Conservation (phyloP, 2,888 invertebrate species). For the Asteroscopus sphinx region DNA sequence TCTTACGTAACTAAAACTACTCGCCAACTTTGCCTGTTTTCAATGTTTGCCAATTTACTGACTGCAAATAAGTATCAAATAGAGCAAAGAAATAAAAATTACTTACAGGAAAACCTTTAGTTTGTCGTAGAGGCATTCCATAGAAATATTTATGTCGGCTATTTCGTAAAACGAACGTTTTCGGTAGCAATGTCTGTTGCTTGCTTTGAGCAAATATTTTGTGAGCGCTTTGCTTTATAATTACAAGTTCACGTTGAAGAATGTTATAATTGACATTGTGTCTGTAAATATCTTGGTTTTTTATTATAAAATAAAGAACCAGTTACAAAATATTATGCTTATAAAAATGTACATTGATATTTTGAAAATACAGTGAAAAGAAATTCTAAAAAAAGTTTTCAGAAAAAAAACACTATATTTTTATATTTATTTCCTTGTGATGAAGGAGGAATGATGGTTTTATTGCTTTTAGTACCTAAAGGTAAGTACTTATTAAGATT, state of each 20-base stretch:
- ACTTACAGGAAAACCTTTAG: slow-evolving; percentile 53
- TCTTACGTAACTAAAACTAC: slow-evolving; percentile 7
- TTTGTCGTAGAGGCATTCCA: slow-evolving; percentile 42
- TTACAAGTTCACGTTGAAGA: background rate
- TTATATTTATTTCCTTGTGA: no score
- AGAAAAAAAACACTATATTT: no score
- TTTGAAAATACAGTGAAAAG: no score
- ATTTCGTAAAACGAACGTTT: slow-evolving; percentile 15
- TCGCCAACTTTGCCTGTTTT: slow-evolving; percentile 34
- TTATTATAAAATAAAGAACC: no score
- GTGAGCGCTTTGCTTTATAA: background rate
- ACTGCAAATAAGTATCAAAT: slow-evolving; percentile 52
- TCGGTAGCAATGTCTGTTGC: slow-evolving; percentile 14
- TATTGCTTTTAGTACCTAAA: no score
- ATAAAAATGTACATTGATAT: no score
- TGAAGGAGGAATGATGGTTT: no score
- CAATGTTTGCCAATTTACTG: slow-evolving; percentile 50
- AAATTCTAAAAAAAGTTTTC: no score
- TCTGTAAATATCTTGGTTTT: no score
- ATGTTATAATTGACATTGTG: no score
- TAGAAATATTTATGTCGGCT: slow-evolving; percentile 40
- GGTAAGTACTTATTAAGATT: no score
- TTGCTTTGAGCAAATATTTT: slow-evolving; percentile 28
- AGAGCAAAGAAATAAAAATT: slow-evolving; percentile 55
- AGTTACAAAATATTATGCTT: no score